phyloP scores from a whole-genome alignment of 2,797 vertebrate genomes.

The Clarias fuscus region DNA sequence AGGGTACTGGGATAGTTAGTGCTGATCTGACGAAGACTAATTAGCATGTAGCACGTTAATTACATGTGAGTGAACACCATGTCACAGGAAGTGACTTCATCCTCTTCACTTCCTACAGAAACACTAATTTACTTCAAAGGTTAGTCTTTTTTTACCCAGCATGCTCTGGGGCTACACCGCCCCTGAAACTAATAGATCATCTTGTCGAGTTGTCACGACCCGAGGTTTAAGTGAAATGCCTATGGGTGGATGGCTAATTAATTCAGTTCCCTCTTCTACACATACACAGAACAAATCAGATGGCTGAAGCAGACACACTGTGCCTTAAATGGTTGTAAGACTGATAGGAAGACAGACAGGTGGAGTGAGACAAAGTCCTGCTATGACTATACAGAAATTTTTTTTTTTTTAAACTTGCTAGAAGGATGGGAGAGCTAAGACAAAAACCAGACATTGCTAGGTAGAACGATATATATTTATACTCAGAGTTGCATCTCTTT shows the following conservation, averaged over 20 bases:
- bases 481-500: too few relatives aligned
- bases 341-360: background rate
- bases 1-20: background rate
- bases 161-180: slow-evolving; percentile 10
- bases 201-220: slow-evolving; percentile 38
- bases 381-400: slow-evolving; percentile 17
- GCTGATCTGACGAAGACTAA: background rate
- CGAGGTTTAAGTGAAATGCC: slow-evolving; percentile 41
- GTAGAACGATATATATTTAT: too few relatives aligned
- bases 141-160: slow-evolving; percentile 17
- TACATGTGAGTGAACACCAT: slow-evolving; percentile 15
- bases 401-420: background rate
- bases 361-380: background rate
- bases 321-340: background rate
- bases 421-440: background rate
- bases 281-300: slow-evolving; percentile 25
- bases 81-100: slow-evolving; percentile 23
- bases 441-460: too few relatives aligned
- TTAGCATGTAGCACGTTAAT: slow-evolving; percentile 21
- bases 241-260: slow-evolving; percentile 46
- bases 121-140: slow-evolving; percentile 4
- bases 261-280: slow-evolving; percentile 34
- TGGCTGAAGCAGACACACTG: slow-evolving; percentile 6
- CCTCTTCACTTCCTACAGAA: slow-evolving; percentile 13
- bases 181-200: slow-evolving; percentile 36